Evolutionary conservation across 2,888 invertebrate genomes (phyloP).

Genomic region (Hermaeophaga mercurialis): DNA sequence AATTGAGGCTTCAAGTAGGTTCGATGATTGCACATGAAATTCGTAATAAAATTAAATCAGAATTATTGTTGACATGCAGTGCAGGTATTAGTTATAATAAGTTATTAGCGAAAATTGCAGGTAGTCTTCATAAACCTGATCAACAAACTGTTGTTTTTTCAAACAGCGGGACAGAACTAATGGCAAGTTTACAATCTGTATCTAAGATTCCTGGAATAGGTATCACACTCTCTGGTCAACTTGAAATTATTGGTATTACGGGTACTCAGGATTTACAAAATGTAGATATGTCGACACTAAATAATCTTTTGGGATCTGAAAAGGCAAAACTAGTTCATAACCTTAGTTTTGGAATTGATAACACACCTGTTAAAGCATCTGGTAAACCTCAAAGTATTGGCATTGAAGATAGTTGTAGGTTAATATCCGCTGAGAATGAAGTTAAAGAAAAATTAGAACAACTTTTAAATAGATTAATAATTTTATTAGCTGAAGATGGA

Average conservation of each 20-base stretch:
- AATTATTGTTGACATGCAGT: constrained; percentile 77
- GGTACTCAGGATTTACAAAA: constrained; percentile 72
- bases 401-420: constrained; percentile 78
- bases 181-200: constrained; percentile 67
- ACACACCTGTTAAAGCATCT: constrained; percentile 71
- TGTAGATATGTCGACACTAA: constrained; percentile 60
- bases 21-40: constrained; percentile 79
- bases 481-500: constrained; percentile 77
- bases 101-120: constrained; percentile 78
- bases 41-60: constrained; percentile 68
- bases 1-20: constrained; percentile 69
- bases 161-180: constrained; percentile 67
- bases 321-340: constrained; percentile 72
- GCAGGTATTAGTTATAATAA: constrained; percentile 87
- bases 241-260: constrained; percentile 69
- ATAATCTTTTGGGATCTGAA: constrained; percentile 66
- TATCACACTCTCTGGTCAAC: constrained; percentile 68
- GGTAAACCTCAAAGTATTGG: constrained; percentile 82
- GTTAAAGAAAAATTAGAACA: constrained; percentile 74
- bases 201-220: constrained; percentile 79
- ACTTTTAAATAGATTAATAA: constrained; percentile 70
- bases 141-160: constrained; percentile 82
- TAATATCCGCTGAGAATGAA: constrained; percentile 73
- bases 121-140: constrained; percentile 77
- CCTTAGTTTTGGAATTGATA: constrained; percentile 77